Evolutionary conservation across 2,888 invertebrate species (phyloP).

Genomic region (Zaprionus lineosus): DNA sequence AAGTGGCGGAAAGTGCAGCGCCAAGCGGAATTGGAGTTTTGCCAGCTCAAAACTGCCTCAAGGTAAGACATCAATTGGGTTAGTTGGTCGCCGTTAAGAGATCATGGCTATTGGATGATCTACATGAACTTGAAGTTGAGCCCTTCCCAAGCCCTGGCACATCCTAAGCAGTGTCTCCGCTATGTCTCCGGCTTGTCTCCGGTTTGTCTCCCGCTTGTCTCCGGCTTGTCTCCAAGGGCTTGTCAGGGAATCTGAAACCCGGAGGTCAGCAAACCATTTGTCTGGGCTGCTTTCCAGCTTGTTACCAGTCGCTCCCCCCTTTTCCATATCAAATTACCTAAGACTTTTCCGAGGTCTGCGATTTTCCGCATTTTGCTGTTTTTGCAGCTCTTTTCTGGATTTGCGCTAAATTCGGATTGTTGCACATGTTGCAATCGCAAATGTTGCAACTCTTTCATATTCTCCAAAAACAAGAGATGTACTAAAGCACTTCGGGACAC

Average conservation of each 20-base stretch:
- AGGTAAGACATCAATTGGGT: slow-evolving; percentile 50
- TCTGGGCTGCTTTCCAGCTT: slow-evolving; percentile 26
- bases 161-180: slow-evolving; percentile 7
- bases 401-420: slow-evolving; percentile 25
- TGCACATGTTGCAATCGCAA: slow-evolving; percentile 53
- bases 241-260: slow-evolving; percentile 24
- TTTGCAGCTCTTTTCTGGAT: slow-evolving; percentile 29
- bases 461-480: too few relatives aligned
- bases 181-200: too few relatives aligned
- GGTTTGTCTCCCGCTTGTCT: too few relatives aligned
- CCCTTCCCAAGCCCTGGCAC: neutral
- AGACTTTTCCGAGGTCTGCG: slow-evolving; percentile 7
- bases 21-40: slow-evolving; percentile 42
- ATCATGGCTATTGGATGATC: slow-evolving; percentile 15
- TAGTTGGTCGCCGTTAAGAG: slow-evolving; percentile 37
- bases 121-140: neutral
- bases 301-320: slow-evolving; percentile 27
- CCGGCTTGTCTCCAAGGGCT: too few relatives aligned
- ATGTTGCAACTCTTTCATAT: slow-evolving; percentile 3
- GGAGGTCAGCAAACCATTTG: slow-evolving; percentile 43
- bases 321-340: slow-evolving; percentile 47
- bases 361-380: slow-evolving; percentile 17
- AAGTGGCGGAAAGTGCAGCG: slow-evolving; percentile 45
- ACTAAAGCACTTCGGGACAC: too few relatives aligned
- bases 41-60: slow-evolving; percentile 28